Evolutionary conservation across 2,888 invertebrate species (phyloP).

Genomic region (Tribolium freemani): DNA sequence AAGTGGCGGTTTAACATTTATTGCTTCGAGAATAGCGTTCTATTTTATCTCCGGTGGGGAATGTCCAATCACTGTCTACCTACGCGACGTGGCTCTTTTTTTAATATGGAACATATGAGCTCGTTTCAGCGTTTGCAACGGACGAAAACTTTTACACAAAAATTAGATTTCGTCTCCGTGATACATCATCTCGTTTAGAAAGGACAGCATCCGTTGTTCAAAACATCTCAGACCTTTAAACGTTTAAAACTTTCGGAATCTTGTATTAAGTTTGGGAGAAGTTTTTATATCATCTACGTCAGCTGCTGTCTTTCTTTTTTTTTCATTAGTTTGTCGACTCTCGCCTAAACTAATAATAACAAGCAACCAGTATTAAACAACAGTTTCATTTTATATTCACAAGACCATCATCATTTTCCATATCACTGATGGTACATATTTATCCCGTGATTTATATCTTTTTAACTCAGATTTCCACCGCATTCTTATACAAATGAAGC

Average conservation of each 20-base stretch:
- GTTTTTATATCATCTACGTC: slow-evolving; percentile 9
- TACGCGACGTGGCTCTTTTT: slow-evolving; percentile 4
- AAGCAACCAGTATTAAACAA: not conserved
- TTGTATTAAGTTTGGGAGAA: not conserved
- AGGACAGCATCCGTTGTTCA: slow-evolving; percentile 20
- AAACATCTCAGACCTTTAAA: slow-evolving; percentile 24
- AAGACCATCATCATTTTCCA: not conserved
- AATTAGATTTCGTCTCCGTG: slow-evolving; percentile 8
- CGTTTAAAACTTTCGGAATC: slow-evolving; percentile 18
- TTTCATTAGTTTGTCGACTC: slow-evolving; percentile 8
- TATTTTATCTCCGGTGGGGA: slow-evolving; percentile 8
- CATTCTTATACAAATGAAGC: slow-evolving; percentile 56
- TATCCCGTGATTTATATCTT: slow-evolving; percentile 51
- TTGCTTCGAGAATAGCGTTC: slow-evolving; percentile 13
- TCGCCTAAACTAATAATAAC: not conserved
- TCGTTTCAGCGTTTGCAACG: not conserved
- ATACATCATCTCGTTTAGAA: slow-evolving; percentile 22
- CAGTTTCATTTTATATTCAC: not conserved
- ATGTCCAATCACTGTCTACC: slow-evolving; percentile 10
- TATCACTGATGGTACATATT: slow-evolving; percentile 9
- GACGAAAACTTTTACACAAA: slow-evolving; percentile 20
- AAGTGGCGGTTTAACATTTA: slow-evolving; percentile 37
- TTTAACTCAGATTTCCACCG: slow-evolving; percentile 49
- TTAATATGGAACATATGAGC: slow-evolving; percentile 7
- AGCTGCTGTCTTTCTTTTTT: slow-evolving; percentile 8